Evolutionary conservation across 2,888 invertebrate genomes (phyloP), one percentile per base, ranked within the genome.

Genomic region (Exocentrus adspersus): DNA sequence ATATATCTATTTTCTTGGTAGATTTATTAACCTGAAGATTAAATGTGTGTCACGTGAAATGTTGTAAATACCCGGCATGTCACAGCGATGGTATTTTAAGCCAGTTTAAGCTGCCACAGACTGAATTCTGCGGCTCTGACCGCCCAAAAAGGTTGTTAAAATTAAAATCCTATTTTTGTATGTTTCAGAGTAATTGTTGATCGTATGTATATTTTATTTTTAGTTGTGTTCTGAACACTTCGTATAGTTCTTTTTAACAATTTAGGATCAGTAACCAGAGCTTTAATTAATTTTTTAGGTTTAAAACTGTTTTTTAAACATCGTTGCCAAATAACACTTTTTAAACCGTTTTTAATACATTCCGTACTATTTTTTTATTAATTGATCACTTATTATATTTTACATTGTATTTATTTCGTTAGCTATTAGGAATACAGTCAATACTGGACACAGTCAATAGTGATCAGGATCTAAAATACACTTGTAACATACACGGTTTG

Each of bases 251-350:
- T 74, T 54, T 73, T 73, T 76, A 76, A 77, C 73, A 78, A 69
- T 73, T 72, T 73, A 76, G 70, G 72, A 77, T 46, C 75, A 78
- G 77, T 80, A 80, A 81, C 80, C 78, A 70, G 70, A 80, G 81
- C 81, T 81, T 81, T 82, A 81, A 80, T 78, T 79, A 79, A 75
- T 78, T 78, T 70, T 72, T 74, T 78, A 77, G 75, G 72, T 72
- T 74, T 72, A 72, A 73, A 66, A 72, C 74, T 69, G 72, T 73
- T 77, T 77, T 78, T 75, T 63, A 62, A 75, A 75, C 75, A 77
- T 78, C 80, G 82, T 84, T 84, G 84, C 84, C 84, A 84, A 84
- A 84, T 84, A 84, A 84, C 83, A 82, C 77, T 75, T 63, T 56
- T 77, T 79, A 80, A 57, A 57, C 28, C 30, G 30, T 45, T 54